A percentile compares a stretch with the other conserved stretches of the same genome.
Conservation (phyloP, 2,888 invertebrate genomes). For the Acanthosepion pharaonis region DNA sequence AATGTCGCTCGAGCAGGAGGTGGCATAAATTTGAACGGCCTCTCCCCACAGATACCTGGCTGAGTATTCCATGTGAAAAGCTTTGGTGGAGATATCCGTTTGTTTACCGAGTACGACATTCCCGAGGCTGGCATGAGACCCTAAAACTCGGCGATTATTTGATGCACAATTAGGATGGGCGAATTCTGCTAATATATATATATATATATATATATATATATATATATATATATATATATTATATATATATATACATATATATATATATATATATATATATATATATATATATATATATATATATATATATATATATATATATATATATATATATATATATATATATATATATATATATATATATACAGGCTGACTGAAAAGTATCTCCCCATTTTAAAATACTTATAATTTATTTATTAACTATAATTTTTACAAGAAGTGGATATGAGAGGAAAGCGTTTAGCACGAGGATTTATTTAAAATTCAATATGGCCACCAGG, state of each 20-base stretch:
- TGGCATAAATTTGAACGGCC: background rate
- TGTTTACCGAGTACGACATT: background rate
- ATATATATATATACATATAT: background rate
- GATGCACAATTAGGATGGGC: background rate
- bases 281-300: slow-evolving; percentile 1
- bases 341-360: background rate
- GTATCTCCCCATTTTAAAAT: background rate
- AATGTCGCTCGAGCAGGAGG: background rate
- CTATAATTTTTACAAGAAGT: too few species aligned
- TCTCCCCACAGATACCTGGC: background rate
- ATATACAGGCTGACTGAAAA: background rate
- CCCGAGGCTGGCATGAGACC: background rate
- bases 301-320: slow-evolving; percentile 35
- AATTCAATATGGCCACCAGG: too few species aligned
- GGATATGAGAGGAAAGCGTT: too few species aligned
- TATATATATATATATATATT: slow-evolving; percentile 5
- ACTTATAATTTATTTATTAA: too few species aligned
- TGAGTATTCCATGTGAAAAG: background rate
- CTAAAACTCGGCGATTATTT: background rate
- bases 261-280: slow-evolving; percentile 35
- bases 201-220: slow-evolving; percentile 39
- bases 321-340: too few species aligned
- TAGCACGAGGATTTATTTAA: too few species aligned
- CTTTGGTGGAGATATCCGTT: slow-evolving; percentile 4
- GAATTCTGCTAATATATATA: background rate